These are phyloP conservation scores for Hylaeus volcanicus DNA, from an alignment of 1,140 invertebrate species.

Conservation along the genomic window DNA sequence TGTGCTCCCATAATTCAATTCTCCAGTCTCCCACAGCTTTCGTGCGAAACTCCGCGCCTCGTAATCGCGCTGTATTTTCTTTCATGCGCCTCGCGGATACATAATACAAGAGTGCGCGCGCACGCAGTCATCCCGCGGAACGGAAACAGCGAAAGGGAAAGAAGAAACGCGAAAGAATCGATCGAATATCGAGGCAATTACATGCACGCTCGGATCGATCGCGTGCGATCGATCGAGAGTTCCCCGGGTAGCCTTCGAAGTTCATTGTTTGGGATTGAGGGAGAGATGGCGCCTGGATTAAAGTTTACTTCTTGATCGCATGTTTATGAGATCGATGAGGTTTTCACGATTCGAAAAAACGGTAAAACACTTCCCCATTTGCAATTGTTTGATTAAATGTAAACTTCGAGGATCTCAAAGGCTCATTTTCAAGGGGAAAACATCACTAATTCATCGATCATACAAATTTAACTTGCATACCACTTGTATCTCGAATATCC, in stretches of 20 bases:
- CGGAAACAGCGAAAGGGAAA: background rate
- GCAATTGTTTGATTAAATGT: too few species aligned
- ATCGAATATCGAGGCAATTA: constrained; percentile 32
- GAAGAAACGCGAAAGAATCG: background rate
- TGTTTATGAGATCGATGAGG: too few species aligned
- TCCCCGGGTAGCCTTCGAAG: background rate
- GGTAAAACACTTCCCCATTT: too few species aligned
- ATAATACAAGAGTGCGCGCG: constrained; percentile 8
- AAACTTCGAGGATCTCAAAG: too few species aligned
- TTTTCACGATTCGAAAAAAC: too few species aligned
- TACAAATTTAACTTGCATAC: too few species aligned
- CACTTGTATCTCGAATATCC: too few species aligned
- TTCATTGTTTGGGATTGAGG: too few species aligned
- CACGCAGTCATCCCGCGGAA: background rate
- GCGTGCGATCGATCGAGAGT: constrained; percentile 20
- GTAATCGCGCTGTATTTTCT: constrained; percentile 55
- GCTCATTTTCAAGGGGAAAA: too few species aligned
- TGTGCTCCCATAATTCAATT: constrained; percentile 66
- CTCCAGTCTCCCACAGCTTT: constrained; percentile 55
- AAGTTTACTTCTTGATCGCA: too few species aligned
- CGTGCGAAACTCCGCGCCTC: constrained; percentile 55
- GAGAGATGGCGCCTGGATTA: too few species aligned
- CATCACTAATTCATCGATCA: too few species aligned
- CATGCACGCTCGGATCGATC: constrained; percentile 2
- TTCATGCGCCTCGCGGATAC: constrained; percentile 32